Percentiles rank a stretch among this genome's conserved stretches.
phyloP scores from a whole-genome alignment of 2,113 vertebrate species.

The Equus przewalskii region DNA sequence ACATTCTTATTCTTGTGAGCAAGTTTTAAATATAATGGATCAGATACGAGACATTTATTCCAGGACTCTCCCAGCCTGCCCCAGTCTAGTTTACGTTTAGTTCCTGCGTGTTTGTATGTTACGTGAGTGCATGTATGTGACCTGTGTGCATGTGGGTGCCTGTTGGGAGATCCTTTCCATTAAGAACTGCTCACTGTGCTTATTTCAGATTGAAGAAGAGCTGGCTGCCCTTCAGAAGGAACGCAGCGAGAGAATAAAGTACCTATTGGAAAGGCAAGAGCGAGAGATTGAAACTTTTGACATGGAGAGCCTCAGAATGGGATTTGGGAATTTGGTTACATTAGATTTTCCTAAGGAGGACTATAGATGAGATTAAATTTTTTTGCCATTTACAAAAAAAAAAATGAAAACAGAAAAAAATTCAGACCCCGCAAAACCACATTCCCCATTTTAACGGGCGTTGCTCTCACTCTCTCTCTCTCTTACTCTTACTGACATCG shows the following conservation, averaged over 20 bases:
- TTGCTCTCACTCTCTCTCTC: constrained; percentile 87
- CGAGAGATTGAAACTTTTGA: constrained; percentile 97
- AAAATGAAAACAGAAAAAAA: constrained; percentile 83
- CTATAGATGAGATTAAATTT: constrained; percentile 96
- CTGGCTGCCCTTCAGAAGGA: constrained; percentile 98
- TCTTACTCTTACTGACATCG: constrained; percentile 94
- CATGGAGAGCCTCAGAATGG: constrained; percentile 97
- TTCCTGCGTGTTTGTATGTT: background rate
- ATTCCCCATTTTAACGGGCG: constrained; percentile 92
- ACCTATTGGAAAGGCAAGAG: constrained; percentile 97
- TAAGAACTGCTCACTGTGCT: constrained; percentile 45
- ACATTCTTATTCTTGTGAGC: background rate
- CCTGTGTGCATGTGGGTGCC: background rate
- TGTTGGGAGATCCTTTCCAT: background rate
- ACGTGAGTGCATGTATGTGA: too few relatives aligned
- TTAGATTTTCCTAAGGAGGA: constrained; percentile 99
- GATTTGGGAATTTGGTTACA: constrained; percentile 96
- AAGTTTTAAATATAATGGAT: background rate
- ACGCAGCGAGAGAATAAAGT: constrained; percentile 97
- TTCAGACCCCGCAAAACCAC: constrained; percentile 89
- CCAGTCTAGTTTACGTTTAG: rapidly evolving
- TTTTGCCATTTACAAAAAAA: constrained; percentile 89
- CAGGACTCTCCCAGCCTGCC: background rate
- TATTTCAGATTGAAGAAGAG: constrained; percentile 98
- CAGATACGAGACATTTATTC: background rate